Evolutionary conservation across 23 tunicate genomes (phyloP).

Genomic region (Trididemnum clinides): DNA sequence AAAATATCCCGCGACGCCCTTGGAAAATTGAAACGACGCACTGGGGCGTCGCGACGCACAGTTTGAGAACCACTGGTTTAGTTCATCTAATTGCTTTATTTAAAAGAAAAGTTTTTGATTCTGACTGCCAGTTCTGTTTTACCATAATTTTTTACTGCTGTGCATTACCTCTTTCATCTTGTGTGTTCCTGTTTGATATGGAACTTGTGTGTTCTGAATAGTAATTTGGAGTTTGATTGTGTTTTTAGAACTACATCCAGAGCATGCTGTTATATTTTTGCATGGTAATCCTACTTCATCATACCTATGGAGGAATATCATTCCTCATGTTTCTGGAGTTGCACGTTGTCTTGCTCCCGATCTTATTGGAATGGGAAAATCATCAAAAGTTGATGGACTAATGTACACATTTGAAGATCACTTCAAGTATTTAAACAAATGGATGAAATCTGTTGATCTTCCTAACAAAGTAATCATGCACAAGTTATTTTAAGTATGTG

Average conservation of each 20-base stretch:
- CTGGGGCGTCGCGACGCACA: too few relatives aligned
- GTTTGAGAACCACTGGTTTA: too few relatives aligned
- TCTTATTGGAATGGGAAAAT: conserved; percentile 85
- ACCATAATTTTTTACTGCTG: too few relatives aligned
- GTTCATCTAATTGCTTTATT: too few relatives aligned
- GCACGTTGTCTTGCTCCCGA: conserved; percentile 92
- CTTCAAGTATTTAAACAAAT: conserved; percentile 53
- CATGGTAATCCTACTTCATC: conserved; percentile 95
- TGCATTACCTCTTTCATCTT: too few relatives aligned
- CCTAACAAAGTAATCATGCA: conserved; percentile 79
- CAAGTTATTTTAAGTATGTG: too few relatives aligned
- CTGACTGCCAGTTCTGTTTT: too few relatives aligned
- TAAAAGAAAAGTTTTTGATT: too few relatives aligned
- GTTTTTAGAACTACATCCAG: conserved; percentile 5
- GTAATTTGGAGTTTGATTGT: neutral
- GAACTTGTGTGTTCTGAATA: neutral
- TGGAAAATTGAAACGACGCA: too few relatives aligned
- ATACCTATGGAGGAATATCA: conserved; percentile 79
- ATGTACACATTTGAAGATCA: conserved; percentile 80
- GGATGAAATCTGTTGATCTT: conserved; percentile 58
- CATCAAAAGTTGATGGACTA: conserved; percentile 58
- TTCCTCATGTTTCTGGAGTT: conserved; percentile 71
- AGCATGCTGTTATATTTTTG: conserved; percentile 56
- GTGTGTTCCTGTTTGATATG: too few relatives aligned
- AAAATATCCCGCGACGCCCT: too few relatives aligned